Conservation (phyloP, 2,797 vertebrate species). For the Pipistrellus pipistrellus region DNA sequence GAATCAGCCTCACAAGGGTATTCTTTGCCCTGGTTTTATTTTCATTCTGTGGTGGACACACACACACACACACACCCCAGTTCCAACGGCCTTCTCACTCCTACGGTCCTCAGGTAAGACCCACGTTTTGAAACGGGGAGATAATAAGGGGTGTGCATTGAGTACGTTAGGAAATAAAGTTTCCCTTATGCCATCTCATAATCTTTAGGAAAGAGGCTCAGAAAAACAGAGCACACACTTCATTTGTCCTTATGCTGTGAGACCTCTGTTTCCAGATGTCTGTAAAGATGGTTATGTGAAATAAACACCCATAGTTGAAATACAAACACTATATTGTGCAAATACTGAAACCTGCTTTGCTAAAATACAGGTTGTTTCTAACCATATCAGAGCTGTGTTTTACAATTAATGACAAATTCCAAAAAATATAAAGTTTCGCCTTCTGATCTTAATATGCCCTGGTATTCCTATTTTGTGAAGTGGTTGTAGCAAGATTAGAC, state of each 20-base stretch:
- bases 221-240: conserved; percentile 62
- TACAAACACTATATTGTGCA: conserved; percentile 52
- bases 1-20: conserved; percentile 43
- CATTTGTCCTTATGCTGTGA: conserved; percentile 52
- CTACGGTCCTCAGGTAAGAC: conserved; percentile 39
- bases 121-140: conserved; percentile 50
- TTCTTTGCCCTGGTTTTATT: conserved; percentile 54
- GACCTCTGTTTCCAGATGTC: conserved; percentile 39
- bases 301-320: conserved; percentile 63
- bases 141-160: conserved; percentile 39
- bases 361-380: conserved; percentile 64
- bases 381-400: conserved; percentile 50
- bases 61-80: not conserved
- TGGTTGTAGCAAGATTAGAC: not conserved
- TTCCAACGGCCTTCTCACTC: not conserved
- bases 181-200: conserved; percentile 21
- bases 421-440: conserved; percentile 49
- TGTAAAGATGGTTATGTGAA: conserved; percentile 5
- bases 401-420: conserved; percentile 65
- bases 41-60: not conserved
- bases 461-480: not conserved
- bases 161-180: conserved; percentile 33
- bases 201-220: conserved; percentile 63
- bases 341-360: conserved; percentile 59
- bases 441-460: conserved; percentile 18